Conservation (phyloP, 2,888 invertebrate genomes). For the Chorisops tibialis region DNA sequence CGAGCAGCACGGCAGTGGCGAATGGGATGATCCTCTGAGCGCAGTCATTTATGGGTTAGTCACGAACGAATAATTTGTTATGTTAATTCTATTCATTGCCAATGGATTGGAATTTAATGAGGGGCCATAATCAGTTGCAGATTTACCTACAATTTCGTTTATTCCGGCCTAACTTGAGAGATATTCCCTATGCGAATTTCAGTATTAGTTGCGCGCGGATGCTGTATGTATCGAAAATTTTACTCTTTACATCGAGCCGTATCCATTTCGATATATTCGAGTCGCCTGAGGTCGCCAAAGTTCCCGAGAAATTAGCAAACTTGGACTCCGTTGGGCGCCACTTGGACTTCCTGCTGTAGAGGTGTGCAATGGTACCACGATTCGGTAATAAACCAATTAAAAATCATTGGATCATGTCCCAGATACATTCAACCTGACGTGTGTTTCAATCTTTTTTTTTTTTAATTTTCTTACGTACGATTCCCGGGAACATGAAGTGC, state of each 20-base stretch:
- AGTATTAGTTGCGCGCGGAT: too few relatives aligned
- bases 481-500: slow-evolving; percentile 22
- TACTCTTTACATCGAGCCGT: too few relatives aligned
- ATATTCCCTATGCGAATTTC: too few relatives aligned
- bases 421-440: slow-evolving; percentile 1
- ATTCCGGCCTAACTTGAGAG: too few relatives aligned
- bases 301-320: slow-evolving; percentile 23
- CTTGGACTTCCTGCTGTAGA: slow-evolving; percentile 21
- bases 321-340: slow-evolving; percentile 21
- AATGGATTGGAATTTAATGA: slow-evolving; percentile 36
- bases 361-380: slow-evolving; percentile 4
- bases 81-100: slow-evolving; percentile 44
- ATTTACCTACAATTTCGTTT: background rate
- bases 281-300: slow-evolving; percentile 9
- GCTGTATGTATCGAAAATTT: too few relatives aligned
- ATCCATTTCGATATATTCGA: too few relatives aligned
- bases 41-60: slow-evolving; percentile 52
- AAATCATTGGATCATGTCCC: slow-evolving; percentile 23
- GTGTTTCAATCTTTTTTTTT: background rate
- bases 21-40: background rate
- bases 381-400: slow-evolving; percentile 24
- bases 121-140: slow-evolving; percentile 33
- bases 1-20: background rate
- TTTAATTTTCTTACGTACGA: background rate
- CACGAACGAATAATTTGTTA: slow-evolving; percentile 55